phyloP scores from a whole-genome alignment of 2,888 invertebrate genomes.

The Lochmaea capreae region DNA sequence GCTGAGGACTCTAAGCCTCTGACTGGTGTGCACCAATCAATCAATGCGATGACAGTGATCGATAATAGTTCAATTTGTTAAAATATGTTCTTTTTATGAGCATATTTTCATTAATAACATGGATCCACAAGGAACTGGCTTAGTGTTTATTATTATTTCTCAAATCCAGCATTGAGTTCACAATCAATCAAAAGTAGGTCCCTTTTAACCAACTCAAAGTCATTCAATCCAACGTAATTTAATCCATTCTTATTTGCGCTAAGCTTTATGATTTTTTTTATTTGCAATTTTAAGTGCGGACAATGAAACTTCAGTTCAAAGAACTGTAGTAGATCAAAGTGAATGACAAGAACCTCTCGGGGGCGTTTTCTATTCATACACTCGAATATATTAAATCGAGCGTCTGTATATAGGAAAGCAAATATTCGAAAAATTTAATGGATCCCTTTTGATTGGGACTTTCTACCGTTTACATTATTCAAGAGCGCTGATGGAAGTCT shows the following conservation, averaged over 20 bases:
- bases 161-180: too few relatives aligned
- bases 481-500: not conserved
- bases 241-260: not conserved
- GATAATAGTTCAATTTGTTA: too few relatives aligned
- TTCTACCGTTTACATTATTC: not conserved
- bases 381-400: constrained; percentile 15
- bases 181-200: too few relatives aligned
- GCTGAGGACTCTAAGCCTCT: too few relatives aligned
- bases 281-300: not conserved
- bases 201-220: not conserved
- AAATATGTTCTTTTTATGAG: too few relatives aligned
- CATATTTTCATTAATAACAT: too few relatives aligned
- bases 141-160: too few relatives aligned
- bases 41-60: too few relatives aligned
- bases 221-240: not conserved
- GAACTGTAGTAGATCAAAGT: constrained; percentile 11
- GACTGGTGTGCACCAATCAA: too few relatives aligned
- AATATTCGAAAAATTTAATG: constrained; percentile 19
- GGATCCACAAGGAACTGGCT: too few relatives aligned
- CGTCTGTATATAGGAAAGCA: not conserved
- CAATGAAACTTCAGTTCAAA: constrained; percentile 10
- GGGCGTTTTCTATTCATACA: constrained; percentile 12
- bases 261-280: not conserved
- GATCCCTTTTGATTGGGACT: constrained; percentile 1
- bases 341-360: constrained; percentile 1